Evolutionary conservation across 2,888 invertebrate genomes (phyloP), one percentile per base, ranked within the genome.

Genomic region (Scaptomyza polygonia): DNA sequence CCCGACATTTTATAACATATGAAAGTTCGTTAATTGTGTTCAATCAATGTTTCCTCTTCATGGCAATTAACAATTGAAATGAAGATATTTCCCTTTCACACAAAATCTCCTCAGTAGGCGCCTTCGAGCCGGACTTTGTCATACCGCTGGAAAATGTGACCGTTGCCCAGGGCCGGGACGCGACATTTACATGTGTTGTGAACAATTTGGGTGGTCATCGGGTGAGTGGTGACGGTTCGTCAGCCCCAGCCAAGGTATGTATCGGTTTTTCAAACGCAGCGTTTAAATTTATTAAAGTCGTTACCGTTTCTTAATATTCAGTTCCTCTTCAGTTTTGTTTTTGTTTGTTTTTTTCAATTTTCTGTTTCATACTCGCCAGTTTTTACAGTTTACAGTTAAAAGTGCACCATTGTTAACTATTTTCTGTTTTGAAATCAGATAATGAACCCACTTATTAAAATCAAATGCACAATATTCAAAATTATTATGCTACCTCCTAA

Each of bases 201-300:
- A 95, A 95, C 93, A 95, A 96, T 93, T 93, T 96, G 91, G 93
- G 93, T 86, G 93, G 93, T 93, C 93, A 95, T 93, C 95, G 96
- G 96, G 97, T 97, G 96, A 97, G 96, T 96, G 96, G 96, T 93
- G 95, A 95, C 93, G 82, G 88, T 88, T 79, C 90, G 85, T 93
- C 94, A 94, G 93, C 95, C 93, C 95, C 94, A 92, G 95, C 95
- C 94, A 95, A 95, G 96, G 96, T 96, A 95, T 95, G 96, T 96
- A 95, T 95, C 94, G 91, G 92, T 92, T 92, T 78, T 80, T 21
- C 18, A 62, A 72, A 73, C 77, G 81, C 86, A 86, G 83, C 86
- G 73, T 83, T 82, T 69, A 61, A 40, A 71, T 67, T 70, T 67
- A 47, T 59, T 5, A 34, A 53, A 11, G 30, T 53, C 52, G 45